Base-by-base conservation (phyloP, 2,888 invertebrate species). In the Lumbricus terrestris region DNA sequence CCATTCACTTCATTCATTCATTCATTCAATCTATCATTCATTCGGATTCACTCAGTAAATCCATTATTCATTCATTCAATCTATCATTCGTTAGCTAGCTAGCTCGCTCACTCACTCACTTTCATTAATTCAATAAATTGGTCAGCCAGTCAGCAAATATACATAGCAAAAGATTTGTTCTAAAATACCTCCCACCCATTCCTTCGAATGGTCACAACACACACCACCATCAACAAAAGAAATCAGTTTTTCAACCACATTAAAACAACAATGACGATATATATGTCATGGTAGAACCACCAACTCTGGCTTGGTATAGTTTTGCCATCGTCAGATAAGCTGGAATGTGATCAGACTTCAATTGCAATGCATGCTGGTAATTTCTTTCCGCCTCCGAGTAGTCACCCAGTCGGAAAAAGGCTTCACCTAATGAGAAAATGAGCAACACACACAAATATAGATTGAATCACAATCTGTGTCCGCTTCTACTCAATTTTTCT, bases 271-370 rank as follows among this genome's bases (percentile, higher is more conserved):
- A 85, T 0, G 34, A 85, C 6, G 35, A 37, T 6, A 3, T 35
- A 15, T n/a, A 85, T 20, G 8, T 69, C 8, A 69, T 0, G n/a
- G 11, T 2, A 2, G 23, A n/a, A n/a, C 16, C 23, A 38, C 35
- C 96, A 96, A 98, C 98, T 96, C 97, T 97, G 96, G 97, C 97
- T 89, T 98, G 97, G 91, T 97, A 96, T 93, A 98, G 96, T 95
- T 97, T 97, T 90, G 98, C 98, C 95, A 98, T 97, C 89, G 97
- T 97, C 93, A 98, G 96, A 95, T 98, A 97, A 90, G 98, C 97
- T 88, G 97, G 97, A 90, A 97, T 97, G 95, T 98, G 97, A 95
- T 97, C 97, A n/a, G 98, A 96, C 94, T 97, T 97, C 91, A 96
- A 96, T 91, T 96, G 96, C 91, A 98, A 95, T 29, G 98, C 98